Percentiles rank a stretch among this genome's conserved stretches.
phyloP scores from a whole-genome alignment of 2,888 invertebrate genomes.

The Rhimphoctona megacephalus region DNA sequence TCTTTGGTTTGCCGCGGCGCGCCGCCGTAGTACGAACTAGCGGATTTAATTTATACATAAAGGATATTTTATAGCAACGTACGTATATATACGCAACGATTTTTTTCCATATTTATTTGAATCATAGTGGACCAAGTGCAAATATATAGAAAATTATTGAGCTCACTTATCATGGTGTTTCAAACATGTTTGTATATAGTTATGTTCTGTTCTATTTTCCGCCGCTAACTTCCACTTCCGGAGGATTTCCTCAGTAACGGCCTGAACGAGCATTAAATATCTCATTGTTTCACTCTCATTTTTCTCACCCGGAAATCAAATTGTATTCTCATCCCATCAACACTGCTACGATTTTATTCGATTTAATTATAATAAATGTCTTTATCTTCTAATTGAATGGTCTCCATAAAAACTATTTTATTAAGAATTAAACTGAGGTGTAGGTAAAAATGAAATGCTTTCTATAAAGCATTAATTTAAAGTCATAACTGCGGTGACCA shows the following conservation, averaged over 20 bases:
- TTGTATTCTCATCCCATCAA: conserved; percentile 26
- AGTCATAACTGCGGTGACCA: not conserved
- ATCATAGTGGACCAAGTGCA: not conserved
- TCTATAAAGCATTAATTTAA: not conserved
- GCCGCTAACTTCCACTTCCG: conserved; percentile 63
- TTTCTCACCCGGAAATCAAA: conserved; percentile 35
- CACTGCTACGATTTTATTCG: not conserved
- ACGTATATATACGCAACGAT: not conserved
- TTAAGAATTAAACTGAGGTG: not conserved
- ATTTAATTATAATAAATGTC: not conserved
- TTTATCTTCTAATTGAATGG: not conserved
- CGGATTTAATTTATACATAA: conserved; percentile 38
- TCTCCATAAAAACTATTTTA: not conserved
- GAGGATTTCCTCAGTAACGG: conserved; percentile 46
- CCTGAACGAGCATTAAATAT: conserved; percentile 28
- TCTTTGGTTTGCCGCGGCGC: conserved; percentile 67
- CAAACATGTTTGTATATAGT: not conserved
- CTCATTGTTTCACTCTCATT: conserved; percentile 34
- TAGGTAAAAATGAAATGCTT: not conserved
- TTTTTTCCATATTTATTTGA: not conserved
- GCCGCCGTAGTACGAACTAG: conserved; percentile 46
- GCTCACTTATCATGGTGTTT: not conserved
- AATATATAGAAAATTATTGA: not conserved
- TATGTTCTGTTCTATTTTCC: conserved; percentile 27
- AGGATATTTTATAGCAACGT: not conserved